phyloP scores from a whole-genome alignment of 2,888 invertebrate genomes.

The Parthenolecanium corni region DNA sequence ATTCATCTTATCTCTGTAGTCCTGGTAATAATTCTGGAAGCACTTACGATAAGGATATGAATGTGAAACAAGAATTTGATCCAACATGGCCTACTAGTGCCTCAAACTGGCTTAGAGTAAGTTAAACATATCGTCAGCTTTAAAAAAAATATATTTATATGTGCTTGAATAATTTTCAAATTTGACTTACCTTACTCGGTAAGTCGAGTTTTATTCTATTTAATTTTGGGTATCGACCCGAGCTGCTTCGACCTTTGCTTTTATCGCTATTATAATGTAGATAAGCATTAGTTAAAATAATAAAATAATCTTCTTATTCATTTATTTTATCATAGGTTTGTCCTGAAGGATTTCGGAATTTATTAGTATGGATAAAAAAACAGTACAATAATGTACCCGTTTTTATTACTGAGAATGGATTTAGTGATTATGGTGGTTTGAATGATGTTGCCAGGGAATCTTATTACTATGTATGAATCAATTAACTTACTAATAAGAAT shows the following conservation, averaged over 20 bases:
- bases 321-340: slow-evolving; percentile 36
- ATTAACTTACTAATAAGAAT: too few species aligned
- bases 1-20: slow-evolving; percentile 47
- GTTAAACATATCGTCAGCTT: not conserved
- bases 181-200: too few species aligned
- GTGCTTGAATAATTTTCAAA: not conserved
- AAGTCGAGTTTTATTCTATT: too few species aligned
- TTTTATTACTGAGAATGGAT: slow-evolving; percentile 42
- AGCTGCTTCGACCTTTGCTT: too few species aligned
- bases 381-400: slow-evolving; percentile 30
- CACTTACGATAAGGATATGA: not conserved
- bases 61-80: not conserved
- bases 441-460: slow-evolving; percentile 36
- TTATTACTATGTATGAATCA: slow-evolving; percentile 37
- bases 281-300: too few species aligned
- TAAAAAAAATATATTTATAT: not conserved
- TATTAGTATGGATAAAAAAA: slow-evolving; percentile 40
- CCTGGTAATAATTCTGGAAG: slow-evolving; percentile 15
- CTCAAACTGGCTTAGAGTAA: not conserved
- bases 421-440: slow-evolving; percentile 35
- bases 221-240: too few species aligned
- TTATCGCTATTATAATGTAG: too few species aligned
- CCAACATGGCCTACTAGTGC: slow-evolving; percentile 10
- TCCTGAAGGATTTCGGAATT: slow-evolving; percentile 42
- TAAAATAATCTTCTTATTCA: not conserved